Percentiles rank a stretch among this genome's conserved stretches.
phyloP scores from a whole-genome alignment of 2,113 vertebrate genomes.

The Urocitellus parryii region DNA sequence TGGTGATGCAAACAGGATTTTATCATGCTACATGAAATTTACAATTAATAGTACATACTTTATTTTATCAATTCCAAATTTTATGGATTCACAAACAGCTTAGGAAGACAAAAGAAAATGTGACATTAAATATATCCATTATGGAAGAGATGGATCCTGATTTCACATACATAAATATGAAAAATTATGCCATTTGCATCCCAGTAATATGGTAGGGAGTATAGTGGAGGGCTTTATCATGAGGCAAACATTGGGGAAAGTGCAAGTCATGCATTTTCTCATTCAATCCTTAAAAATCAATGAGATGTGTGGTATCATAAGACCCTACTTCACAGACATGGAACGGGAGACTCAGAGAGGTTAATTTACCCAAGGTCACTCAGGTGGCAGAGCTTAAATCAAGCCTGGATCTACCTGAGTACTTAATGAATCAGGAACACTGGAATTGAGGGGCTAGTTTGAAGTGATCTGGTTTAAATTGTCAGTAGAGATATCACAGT shows the following conservation, averaged over 20 bases:
- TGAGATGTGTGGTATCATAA: neutral
- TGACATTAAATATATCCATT: neutral
- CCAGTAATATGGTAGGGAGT: neutral
- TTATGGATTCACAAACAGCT: neutral
- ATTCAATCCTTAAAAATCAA: neutral
- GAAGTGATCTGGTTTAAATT: neutral
- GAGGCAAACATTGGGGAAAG: neutral
- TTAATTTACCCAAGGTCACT: neutral
- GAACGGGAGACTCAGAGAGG: neutral
- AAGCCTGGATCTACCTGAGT: neutral
- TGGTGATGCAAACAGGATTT: neutral
- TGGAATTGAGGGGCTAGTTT: neutral
- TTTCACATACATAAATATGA: neutral
- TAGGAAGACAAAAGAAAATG: slow-evolving; percentile 7
- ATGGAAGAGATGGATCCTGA: neutral
- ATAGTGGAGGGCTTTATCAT: neutral
- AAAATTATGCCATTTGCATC: neutral
- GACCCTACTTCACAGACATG: neutral
- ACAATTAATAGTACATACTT: neutral
- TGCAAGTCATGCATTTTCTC: neutral
- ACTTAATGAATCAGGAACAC: neutral
- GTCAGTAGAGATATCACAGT: neutral
- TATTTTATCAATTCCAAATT: neutral
- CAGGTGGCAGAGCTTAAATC: neutral
- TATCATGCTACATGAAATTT: neutral